A percentile compares a stretch with the other conserved stretches of the same genome.
Evolutionary conservation across 2,888 invertebrate species (phyloP).

Genomic region (Didymodactylos carnosus): DNA sequence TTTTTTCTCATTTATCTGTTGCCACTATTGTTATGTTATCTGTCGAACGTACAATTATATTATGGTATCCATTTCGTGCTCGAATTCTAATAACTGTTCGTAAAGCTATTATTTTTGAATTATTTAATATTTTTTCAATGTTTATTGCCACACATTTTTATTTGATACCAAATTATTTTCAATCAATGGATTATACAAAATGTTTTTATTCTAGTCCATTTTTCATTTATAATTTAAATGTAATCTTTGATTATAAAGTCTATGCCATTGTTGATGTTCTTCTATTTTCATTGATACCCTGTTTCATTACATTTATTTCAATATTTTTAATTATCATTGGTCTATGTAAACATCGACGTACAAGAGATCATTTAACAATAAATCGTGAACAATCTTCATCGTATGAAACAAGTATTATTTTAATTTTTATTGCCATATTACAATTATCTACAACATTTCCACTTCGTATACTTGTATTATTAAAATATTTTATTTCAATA

Average conservation of each 20-base stretch:
- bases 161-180: not conserved
- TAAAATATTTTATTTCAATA: not conserved
- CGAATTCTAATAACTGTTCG: not conserved
- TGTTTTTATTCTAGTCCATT: not conserved
- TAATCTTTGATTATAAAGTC: not conserved
- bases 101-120: not conserved
- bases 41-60: not conserved
- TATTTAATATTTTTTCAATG: not conserved
- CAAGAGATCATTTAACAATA: not conserved
- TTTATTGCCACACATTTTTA: not conserved
- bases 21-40: not conserved
- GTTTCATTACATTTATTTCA: not conserved
- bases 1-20: not conserved
- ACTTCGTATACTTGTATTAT: not conserved
- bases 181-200: not conserved
- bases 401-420: not conserved
- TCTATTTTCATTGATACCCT: not conserved
- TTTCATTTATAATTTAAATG: not conserved
- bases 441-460: not conserved
- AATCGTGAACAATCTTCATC: not conserved
- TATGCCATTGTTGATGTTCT: not conserved
- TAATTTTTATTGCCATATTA: not conserved
- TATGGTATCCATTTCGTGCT: not conserved
- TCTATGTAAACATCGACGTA: not conserved
- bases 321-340: not conserved